Evolutionary conservation across 2,797 vertebrate species (phyloP).

Genomic region (Alcedo atthis): DNA sequence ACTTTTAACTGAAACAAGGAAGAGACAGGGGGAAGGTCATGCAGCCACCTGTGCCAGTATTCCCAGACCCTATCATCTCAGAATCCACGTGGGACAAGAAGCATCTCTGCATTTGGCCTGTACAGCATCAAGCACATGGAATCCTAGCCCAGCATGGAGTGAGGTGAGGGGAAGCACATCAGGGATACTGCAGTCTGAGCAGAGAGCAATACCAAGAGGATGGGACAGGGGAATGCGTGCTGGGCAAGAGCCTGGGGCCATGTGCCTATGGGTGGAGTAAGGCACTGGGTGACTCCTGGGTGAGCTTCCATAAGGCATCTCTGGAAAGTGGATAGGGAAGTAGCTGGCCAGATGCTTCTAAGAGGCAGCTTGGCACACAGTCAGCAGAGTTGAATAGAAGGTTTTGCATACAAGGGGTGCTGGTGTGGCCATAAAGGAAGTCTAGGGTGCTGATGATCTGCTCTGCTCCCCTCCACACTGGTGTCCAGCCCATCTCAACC

Average conservation of each 20-base stretch:
- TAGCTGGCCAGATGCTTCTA: neutral
- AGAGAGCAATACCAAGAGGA: neutral
- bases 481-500: neutral
- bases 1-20: constrained; percentile 87
- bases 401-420: neutral
- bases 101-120: neutral
- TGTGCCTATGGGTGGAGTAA: neutral
- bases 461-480: neutral
- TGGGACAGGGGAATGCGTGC: neutral
- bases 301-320: neutral
- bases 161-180: neutral
- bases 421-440: neutral
- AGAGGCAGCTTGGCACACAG: neutral
- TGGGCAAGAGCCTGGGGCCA: neutral
- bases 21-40: neutral
- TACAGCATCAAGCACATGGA: neutral
- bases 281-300: neutral
- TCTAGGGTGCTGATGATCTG: neutral
- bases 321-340: neutral
- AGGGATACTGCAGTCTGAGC: neutral
- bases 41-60: neutral
- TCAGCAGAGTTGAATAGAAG: neutral
- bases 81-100: neutral
- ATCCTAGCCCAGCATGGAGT: neutral
- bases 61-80: neutral